Conservation (phyloP, 2,888 invertebrate species). For the Drosophila quasianomalipes region DNA sequence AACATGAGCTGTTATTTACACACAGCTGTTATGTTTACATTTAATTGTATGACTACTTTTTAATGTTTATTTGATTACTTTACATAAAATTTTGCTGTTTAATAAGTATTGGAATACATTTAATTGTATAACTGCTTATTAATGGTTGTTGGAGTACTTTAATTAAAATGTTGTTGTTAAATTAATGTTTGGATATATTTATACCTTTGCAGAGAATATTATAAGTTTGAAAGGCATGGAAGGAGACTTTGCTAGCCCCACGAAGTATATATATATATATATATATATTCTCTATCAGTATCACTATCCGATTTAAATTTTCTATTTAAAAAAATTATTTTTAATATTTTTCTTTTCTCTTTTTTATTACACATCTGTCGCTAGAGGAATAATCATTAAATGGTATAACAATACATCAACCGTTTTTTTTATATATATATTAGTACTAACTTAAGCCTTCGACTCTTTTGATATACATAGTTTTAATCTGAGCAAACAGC, state of each 20-base stretch:
- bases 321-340: neutral
- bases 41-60: neutral
- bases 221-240: neutral
- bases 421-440: neutral
- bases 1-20: constrained; percentile 24
- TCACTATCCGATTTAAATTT: neutral
- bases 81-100: neutral
- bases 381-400: no score
- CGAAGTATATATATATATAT: no score
- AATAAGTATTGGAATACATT: neutral
- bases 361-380: neutral
- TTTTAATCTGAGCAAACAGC: neutral
- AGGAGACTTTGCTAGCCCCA: neutral
- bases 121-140: neutral
- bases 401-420: neutral
- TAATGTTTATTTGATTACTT: neutral
- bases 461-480: neutral
- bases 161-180: neutral
- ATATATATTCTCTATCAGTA: neutral
- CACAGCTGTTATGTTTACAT: neutral
- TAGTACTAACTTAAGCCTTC: neutral
- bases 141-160: neutral
- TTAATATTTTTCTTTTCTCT: neutral
- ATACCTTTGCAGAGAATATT: neutral
- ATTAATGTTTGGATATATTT: neutral